Percentiles rank a stretch among this genome's conserved stretches.
Evolutionary conservation across 2,797 vertebrate genomes (phyloP).

Genomic region (Cyclura pinguis): DNA sequence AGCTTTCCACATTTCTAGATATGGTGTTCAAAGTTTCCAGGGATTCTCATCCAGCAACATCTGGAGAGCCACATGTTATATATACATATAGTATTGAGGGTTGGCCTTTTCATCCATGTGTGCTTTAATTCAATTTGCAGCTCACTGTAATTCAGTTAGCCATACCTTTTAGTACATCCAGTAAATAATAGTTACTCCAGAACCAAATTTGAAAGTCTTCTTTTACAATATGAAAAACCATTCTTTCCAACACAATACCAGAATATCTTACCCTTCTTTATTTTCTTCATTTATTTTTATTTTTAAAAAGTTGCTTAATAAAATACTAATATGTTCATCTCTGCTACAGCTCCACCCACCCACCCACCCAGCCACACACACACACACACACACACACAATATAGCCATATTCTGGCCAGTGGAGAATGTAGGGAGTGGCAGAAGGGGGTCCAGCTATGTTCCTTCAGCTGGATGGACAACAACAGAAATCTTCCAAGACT

Average conservation of each 20-base stretch:
- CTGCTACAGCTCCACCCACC: not conserved
- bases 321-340: not conserved
- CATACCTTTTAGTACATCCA: not conserved
- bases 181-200: not conserved
- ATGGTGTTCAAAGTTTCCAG: too few species aligned
- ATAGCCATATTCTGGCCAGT: not conserved
- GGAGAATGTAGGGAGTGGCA: too few species aligned
- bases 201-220: conserved; percentile 9
- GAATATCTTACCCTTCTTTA: conserved; percentile 19
- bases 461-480: too few species aligned
- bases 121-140: conserved; percentile 10
- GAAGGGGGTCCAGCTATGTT: too few species aligned
- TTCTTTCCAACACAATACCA: conserved; percentile 5
- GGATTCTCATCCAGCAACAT: too few species aligned
- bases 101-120: conserved; percentile 22
- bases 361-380: too few species aligned
- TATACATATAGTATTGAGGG: not conserved
- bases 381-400: not conserved
- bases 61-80: too few species aligned
- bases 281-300: too few species aligned
- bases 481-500: too few species aligned
- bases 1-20: too few species aligned
- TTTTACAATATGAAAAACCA: not conserved
- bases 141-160: not conserved
- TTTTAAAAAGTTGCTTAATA: too few species aligned